Evolutionary conservation across 2,888 invertebrate species (phyloP), one percentile per base, ranked within the genome.

Genomic region (Megalurothrips usitatus): DNA sequence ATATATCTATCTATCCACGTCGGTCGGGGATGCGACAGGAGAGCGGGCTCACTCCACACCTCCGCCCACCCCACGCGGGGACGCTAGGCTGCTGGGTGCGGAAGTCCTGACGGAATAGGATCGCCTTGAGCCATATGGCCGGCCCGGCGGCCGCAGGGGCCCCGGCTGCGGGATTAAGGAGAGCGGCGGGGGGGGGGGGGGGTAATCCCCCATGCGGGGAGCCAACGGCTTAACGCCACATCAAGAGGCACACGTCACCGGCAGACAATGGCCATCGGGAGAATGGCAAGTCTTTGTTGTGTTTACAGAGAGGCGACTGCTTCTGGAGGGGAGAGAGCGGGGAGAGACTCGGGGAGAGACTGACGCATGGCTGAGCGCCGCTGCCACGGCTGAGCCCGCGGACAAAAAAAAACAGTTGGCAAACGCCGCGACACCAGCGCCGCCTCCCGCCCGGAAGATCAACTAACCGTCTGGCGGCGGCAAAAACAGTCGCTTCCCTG

Each of bases 141-240:
- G n/a, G 58, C 58, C 58, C 14, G 58, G 14, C 58, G n/a, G 58
- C 58, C 58, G 14, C 58, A 58, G 4, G 2, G 34, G 2, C 34
- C 34, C 34, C 34, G 58, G 58, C 19, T 14, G 68, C 68, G 23
- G 68, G 68, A 75, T 75, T 26, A 26, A 26, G 68, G 68, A 68
- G 26, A 75, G 68, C 9, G 23, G 26, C 6, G 68, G 68, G 68
- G n/a, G 23, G 23, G 63, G 63, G 63, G 63, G 8, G 68, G 58
- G 58, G 58, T 58, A 58, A 58, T 58, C 58, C 58, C 58, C 58
- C 58, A 75, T 75, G 68, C 68, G 23, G 68, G 34, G 68, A 68
- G 11, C 68, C 68, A 75, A 75, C 68, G 68, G 68, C 68, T 75
- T 75, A 75, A 12, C 68, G 68, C 68, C 68, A 75, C 68, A 75